Conservation (phyloP, 2,113 vertebrate genomes). For the Cavia aperea region DNA sequence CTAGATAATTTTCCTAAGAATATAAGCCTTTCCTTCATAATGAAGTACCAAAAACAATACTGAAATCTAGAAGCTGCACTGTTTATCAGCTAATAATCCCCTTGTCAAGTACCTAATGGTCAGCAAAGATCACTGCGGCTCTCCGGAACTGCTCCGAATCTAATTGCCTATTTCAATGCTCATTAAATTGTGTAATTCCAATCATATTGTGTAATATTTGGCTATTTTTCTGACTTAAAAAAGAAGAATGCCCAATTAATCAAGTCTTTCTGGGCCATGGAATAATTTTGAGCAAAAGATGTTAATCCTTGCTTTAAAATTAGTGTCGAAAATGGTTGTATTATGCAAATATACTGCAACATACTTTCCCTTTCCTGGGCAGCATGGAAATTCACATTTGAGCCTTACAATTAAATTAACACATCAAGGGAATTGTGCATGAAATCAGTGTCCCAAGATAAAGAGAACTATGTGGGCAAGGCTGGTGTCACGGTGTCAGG, state of each 20-base stretch:
- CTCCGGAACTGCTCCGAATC: not conserved
- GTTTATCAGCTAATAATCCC: not conserved
- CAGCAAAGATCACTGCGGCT: not conserved
- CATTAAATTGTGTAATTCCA: constrained; percentile 51
- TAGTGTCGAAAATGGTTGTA: constrained; percentile 52
- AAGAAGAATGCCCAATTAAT: constrained; percentile 26
- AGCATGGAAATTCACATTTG: constrained; percentile 51
- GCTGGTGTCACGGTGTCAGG: constrained; percentile 56
- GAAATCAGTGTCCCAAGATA: constrained; percentile 55
- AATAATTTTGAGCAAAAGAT: constrained; percentile 32
- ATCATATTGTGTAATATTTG: constrained; percentile 42
- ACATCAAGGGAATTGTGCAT: constrained; percentile 44
- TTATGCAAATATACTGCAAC: constrained; percentile 45
- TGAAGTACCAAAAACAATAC: not conserved
- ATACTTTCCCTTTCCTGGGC: constrained; percentile 47
- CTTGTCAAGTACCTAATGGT: not conserved
- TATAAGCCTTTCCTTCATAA: not conserved
- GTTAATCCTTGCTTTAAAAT: constrained; percentile 51
- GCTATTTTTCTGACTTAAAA: constrained; percentile 45
- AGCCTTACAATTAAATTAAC: constrained; percentile 63
- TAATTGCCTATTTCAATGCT: constrained; percentile 28
- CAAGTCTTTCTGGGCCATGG: constrained; percentile 2
- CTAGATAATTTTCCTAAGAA: not conserved
- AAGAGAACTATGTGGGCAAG: constrained; percentile 30
- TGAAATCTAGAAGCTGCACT: not conserved